Percentiles rank a stretch among this genome's conserved stretches.
Conservation (phyloP, 2,797 vertebrate species). For the Orestias chungarensis region DNA sequence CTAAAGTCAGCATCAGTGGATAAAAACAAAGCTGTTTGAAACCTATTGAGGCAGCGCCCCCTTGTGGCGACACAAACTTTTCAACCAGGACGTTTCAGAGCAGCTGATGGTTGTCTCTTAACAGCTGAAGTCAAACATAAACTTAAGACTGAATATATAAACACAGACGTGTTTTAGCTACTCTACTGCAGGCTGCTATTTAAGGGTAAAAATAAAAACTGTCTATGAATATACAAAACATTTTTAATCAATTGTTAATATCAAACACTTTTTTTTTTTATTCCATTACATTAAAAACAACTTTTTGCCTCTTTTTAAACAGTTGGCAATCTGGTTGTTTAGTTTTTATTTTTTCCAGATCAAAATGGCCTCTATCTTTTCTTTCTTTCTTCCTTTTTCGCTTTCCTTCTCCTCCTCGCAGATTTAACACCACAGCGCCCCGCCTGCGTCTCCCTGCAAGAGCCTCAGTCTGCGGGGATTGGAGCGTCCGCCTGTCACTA, state of each 20-base stretch:
- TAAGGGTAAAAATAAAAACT: not conserved
- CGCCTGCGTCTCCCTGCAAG: slow-evolving; percentile 75
- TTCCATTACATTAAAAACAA: not conserved
- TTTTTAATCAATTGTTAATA: not conserved
- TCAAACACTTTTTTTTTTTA: not conserved
- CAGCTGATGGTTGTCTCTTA: not conserved
- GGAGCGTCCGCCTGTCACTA: slow-evolving; percentile 92
- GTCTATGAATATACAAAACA: not conserved
- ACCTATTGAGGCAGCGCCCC: slow-evolving; percentile 55
- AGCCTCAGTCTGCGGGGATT: slow-evolving; percentile 85
- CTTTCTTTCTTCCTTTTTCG: not conserved
- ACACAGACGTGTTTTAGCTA: not conserved
- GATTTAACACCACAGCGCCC: slow-evolving; percentile 31
- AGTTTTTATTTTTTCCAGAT: not conserved
- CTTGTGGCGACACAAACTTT: slow-evolving; percentile 61
- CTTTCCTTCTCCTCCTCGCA: not conserved
- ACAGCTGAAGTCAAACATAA: not conserved
- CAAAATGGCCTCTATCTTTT: slow-evolving; percentile 7
- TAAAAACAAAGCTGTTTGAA: not conserved
- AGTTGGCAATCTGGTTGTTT: not conserved
- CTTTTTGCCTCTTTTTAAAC: not conserved
- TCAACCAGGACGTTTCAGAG: not conserved
- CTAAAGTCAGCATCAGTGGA: not conserved
- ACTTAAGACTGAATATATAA: not conserved
- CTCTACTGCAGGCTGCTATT: not conserved